Conservation (phyloP, 2,797 vertebrate species). For the Sebastes vulpes region DNA sequence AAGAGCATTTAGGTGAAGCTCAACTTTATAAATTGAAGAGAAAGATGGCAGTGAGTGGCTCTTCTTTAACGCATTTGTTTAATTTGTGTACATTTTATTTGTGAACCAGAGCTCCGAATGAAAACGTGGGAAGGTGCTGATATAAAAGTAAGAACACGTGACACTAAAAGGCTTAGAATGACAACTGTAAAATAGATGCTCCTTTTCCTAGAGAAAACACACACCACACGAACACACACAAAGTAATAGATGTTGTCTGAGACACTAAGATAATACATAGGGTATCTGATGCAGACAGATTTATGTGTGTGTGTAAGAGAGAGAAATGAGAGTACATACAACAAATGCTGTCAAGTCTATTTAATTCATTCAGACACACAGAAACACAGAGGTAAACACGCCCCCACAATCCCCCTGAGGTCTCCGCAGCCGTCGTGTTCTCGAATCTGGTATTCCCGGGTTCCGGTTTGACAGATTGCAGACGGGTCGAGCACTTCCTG, state of each 20-base stretch:
- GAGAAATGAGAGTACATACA: constrained; percentile 1
- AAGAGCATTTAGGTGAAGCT: not conserved
- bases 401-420: constrained; percentile 9
- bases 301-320: constrained; percentile 10
- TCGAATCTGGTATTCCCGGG: constrained; percentile 4
- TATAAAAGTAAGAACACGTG: not conserved
- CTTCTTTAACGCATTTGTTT: not conserved
- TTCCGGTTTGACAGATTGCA: constrained; percentile 60
- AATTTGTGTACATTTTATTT: too few relatives aligned
- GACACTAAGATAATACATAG: constrained; percentile 8
- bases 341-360: constrained; percentile 19
- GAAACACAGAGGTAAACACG: not conserved
- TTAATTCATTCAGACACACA: constrained; percentile 43
- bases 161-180: not conserved
- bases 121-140: not conserved
- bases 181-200: not conserved
- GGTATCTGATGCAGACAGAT: constrained; percentile 45
- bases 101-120: not conserved
- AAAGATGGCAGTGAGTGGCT: not conserved
- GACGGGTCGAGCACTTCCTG: constrained; percentile 69
- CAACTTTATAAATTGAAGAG: not conserved
- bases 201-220: not conserved
- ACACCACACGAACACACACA: not conserved
- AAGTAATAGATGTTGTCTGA: constrained; percentile 9
- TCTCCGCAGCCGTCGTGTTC: not conserved